phyloP scores from a whole-genome alignment of 2,888 invertebrate genomes.

The Elgonia sp. region DNA sequence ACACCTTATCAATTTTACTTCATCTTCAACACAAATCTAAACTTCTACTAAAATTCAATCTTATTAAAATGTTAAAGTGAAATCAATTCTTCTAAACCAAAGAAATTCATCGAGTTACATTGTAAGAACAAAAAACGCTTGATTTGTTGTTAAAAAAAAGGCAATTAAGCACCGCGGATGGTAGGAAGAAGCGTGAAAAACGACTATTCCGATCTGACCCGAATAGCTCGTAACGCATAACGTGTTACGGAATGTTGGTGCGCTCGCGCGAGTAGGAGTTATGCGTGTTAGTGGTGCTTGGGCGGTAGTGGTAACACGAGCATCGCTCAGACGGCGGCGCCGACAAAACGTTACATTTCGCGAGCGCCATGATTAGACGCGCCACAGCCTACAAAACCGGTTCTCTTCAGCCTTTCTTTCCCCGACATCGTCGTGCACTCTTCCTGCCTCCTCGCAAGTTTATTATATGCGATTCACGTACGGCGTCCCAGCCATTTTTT shows the following conservation, averaged over 20 bases:
- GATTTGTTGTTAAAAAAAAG: slow-evolving; percentile 29
- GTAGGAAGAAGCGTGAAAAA: slow-evolving; percentile 60
- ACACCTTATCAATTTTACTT: no score
- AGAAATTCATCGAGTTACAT: background rate
- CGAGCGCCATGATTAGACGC: slow-evolving; percentile 84
- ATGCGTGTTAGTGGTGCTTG: slow-evolving; percentile 75
- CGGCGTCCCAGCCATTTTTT: slow-evolving; percentile 43
- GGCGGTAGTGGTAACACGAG: slow-evolving; percentile 74
- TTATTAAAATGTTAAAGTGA: no score
- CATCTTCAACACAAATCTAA: background rate
- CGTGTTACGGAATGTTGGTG: slow-evolving; percentile 73
- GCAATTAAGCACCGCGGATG: slow-evolving; percentile 28
- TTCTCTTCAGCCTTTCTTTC: slow-evolving; percentile 76
- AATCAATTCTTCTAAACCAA: background rate
- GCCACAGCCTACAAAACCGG: slow-evolving; percentile 82
- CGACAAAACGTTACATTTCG: slow-evolving; percentile 81
- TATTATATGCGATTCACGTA: slow-evolving; percentile 50
- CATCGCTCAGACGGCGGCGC: slow-evolving; percentile 74
- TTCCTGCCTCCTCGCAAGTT: slow-evolving; percentile 54
- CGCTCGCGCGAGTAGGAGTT: slow-evolving; percentile 67
- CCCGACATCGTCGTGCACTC: slow-evolving; percentile 46
- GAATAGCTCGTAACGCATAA: slow-evolving; percentile 73
- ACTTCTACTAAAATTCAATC: background rate
- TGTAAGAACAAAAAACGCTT: slow-evolving; percentile 2
- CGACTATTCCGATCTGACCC: slow-evolving; percentile 70